phyloP scores from a whole-genome alignment of 2,888 invertebrate species.

The Panopea generosa region DNA sequence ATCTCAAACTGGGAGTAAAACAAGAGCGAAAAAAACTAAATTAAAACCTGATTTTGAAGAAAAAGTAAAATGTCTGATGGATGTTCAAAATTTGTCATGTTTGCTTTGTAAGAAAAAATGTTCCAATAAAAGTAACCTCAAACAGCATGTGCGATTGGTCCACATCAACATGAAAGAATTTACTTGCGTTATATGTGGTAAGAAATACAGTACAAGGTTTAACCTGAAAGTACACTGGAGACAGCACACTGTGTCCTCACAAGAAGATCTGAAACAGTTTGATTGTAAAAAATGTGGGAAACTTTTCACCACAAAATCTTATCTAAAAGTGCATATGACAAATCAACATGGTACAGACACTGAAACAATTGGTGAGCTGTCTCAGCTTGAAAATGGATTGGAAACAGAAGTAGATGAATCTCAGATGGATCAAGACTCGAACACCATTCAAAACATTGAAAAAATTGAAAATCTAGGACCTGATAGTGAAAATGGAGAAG shows the following conservation, averaged over 20 bases:
- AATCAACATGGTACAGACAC: conserved; percentile 13
- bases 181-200: conserved; percentile 31
- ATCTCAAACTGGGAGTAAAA: too few species aligned
- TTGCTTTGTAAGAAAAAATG: conserved; percentile 43
- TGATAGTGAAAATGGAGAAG: too few species aligned
- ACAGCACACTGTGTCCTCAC: conserved; percentile 23
- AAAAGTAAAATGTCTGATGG: conserved; percentile 21
- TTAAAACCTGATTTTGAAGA: conserved; percentile 4
- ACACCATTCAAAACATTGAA: too few species aligned
- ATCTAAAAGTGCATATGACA: conserved; percentile 28
- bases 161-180: conserved; percentile 47
- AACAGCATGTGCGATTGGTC: conserved; percentile 44
- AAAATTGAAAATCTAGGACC: too few species aligned
- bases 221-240: conserved; percentile 49
- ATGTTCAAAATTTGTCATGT: conserved; percentile 27
- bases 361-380: too few species aligned
- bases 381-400: too few species aligned
- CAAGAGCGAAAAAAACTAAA: too few species aligned
- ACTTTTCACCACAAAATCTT: conserved; percentile 29
- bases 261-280: conserved; percentile 12
- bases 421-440: too few species aligned
- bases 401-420: too few species aligned
- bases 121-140: conserved; percentile 47
- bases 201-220: conserved; percentile 41
- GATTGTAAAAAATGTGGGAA: conserved; percentile 31